Conservation (phyloP, 2,113 vertebrate genomes). For the Tenrec ecaudatus region DNA sequence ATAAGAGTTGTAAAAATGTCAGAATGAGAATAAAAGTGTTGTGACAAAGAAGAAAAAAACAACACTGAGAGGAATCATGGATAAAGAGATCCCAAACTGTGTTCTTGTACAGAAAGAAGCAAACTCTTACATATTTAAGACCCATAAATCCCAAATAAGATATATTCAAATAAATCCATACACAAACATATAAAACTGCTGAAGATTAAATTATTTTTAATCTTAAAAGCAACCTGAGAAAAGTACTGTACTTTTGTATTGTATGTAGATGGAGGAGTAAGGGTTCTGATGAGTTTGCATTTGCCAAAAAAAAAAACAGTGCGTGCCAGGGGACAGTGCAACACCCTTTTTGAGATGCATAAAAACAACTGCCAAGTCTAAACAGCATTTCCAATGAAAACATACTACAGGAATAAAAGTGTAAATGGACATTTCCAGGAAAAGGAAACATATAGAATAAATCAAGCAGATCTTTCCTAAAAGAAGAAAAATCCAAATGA, state of each 20-base stretch:
- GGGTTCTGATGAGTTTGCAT: not conserved
- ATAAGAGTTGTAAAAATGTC: not conserved
- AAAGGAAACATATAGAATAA: not conserved
- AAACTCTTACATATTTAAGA: not conserved
- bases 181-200: not conserved
- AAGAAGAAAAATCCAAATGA: not conserved
- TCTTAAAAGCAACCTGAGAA: not conserved
- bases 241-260: not conserved
- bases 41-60: not conserved
- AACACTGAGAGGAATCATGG: not conserved
- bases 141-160: not conserved
- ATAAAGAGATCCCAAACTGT: not conserved
- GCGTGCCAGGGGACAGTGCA: not conserved
- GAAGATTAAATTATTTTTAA: not conserved
- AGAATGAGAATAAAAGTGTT: not conserved
- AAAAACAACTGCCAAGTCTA: not conserved
- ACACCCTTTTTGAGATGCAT: not conserved
- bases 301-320: conserved; percentile 29
- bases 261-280: no score
- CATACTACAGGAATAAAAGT: not conserved
- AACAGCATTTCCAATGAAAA: conserved; percentile 23
- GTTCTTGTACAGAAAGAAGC: no score
- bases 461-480: not conserved
- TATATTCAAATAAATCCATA: not conserved
- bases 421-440: conserved; percentile 7